These are phyloP conservation scores for Mythimna vitellina DNA, from an alignment of 2,888 invertebrate species.

Conservation along the genomic window DNA sequence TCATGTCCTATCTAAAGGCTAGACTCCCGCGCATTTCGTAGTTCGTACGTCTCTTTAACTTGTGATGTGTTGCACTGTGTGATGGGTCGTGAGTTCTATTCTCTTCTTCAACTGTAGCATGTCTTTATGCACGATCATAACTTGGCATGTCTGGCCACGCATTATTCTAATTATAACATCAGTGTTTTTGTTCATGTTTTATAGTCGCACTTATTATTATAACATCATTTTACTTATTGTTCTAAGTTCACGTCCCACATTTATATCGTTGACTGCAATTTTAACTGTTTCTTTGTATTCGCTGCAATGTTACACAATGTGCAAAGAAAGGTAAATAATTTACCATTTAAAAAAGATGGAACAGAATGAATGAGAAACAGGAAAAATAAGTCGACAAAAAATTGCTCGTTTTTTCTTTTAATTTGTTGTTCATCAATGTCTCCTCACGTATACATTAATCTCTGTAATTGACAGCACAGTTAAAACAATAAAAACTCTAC, in stretches of 20 bases:
- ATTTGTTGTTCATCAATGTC: slow-evolving; percentile 24
- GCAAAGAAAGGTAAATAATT: slow-evolving; percentile 7
- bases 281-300: slow-evolving; percentile 24
- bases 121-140: slow-evolving; percentile 28
- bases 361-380: slow-evolving; percentile 26
- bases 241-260: slow-evolving; percentile 27
- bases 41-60: slow-evolving; percentile 47
- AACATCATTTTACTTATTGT: slow-evolving; percentile 18
- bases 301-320: slow-evolving; percentile 6
- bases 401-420: slow-evolving; percentile 22
- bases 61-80: slow-evolving; percentile 65
- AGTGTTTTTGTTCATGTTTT: slow-evolving; percentile 26
- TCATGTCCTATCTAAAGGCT: slow-evolving; percentile 32
- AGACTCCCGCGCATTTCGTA: slow-evolving; percentile 36
- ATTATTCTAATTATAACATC: slow-evolving; percentile 16
- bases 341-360: neutral
- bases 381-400: slow-evolving; percentile 25
- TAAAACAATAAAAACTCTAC: slow-evolving; percentile 54
- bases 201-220: slow-evolving; percentile 8
- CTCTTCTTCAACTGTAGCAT: slow-evolving; percentile 33
- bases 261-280: slow-evolving; percentile 14
- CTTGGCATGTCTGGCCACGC: slow-evolving; percentile 12
- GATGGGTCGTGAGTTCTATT: slow-evolving; percentile 77
- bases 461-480: slow-evolving; percentile 47
- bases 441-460: slow-evolving; percentile 36